A percentile compares a stretch with the other conserved stretches of the same genome.
phyloP scores from a whole-genome alignment of 1,140 invertebrate genomes.

The Ladona fulva region DNA sequence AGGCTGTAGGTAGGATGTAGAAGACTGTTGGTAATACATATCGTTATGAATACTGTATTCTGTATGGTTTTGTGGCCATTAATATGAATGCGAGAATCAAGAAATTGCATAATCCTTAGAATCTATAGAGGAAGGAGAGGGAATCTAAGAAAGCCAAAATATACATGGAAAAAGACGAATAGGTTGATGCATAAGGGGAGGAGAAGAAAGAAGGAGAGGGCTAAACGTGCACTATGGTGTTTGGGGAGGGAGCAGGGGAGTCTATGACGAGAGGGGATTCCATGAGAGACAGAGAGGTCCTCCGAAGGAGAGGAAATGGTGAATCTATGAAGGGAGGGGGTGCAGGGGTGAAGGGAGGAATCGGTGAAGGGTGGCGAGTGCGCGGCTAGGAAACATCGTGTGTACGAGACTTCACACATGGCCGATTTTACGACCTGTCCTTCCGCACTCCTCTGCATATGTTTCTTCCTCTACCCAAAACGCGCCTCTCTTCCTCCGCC shows the following conservation, averaged over 20 bases:
- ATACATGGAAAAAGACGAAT: too few relatives aligned
- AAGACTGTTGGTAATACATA: too few relatives aligned
- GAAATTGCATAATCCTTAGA: too few relatives aligned
- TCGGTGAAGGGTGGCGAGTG: neutral
- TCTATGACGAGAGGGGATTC: neutral
- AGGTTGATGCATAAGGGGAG: neutral
- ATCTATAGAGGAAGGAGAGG: too few relatives aligned
- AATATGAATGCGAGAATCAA: too few relatives aligned
- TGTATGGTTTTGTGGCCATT: too few relatives aligned
- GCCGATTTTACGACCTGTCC: constrained; percentile 6
- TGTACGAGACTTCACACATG: constrained; percentile 8
- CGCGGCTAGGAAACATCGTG: neutral
- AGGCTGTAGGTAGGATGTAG: too few relatives aligned
- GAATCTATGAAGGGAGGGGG: neutral
- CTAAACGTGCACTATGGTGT: neutral
- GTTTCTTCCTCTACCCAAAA: constrained; percentile 1
- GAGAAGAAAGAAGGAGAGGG: neutral
- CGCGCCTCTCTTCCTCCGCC: neutral
- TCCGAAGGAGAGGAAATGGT: neutral
- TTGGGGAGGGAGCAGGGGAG: neutral
- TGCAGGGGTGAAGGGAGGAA: neutral
- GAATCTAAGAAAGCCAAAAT: too few relatives aligned
- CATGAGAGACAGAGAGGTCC: neutral
- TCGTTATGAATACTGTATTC: too few relatives aligned
- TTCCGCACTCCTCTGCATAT: neutral